Evolutionary conservation across 2,888 invertebrate genomes (phyloP), one percentile per base, ranked within the genome.

Genomic region (Drosophila stalkeri): DNA sequence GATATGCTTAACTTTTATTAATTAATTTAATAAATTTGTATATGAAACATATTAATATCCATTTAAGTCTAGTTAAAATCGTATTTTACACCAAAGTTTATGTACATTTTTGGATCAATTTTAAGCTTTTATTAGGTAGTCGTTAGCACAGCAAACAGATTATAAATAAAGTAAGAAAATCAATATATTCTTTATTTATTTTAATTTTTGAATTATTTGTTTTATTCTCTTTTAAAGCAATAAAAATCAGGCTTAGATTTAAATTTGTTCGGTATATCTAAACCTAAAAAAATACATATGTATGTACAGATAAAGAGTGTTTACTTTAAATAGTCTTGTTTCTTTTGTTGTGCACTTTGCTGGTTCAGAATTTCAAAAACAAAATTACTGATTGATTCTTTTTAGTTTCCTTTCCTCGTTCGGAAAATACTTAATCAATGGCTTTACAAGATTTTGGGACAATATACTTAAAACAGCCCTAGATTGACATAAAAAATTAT

Each of bases 221-320:
- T 70, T 70, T 68, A 64, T 68, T 73, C 37, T 61, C 43, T 56
- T 67, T 76, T 16, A 73, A 77, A 78, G 74, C 73, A 77, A 75
- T 75, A 66, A 66, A 78, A 75, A 68, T 67, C 69, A 80, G 59
- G 63, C 60, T 68, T 80, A 80, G 56, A 57, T 75, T 71, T 78
- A 72, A 64, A 78, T 78, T 75, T 80, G 57, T 80, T 75, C 39
- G 67, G 68, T 80, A 77, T 73, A 81, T 77, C 73, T 80, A 77
- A 78, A 74, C 65, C 72, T 79, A 79, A 72, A 72, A 80, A 80
- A 74, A 75, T 78, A 79, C 67, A 72, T 75, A 75, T 71, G 65
- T 80, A 81, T 80, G 74, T 80, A 81, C 72, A 76, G 81, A 81
- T 77, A 80, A 80, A 76, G 67, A 80, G 77, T 80, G 77, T 73